These are phyloP conservation scores for Alexandromys fortis DNA, from an alignment of 2,113 vertebrate species.

Conservation along the genomic window DNA sequence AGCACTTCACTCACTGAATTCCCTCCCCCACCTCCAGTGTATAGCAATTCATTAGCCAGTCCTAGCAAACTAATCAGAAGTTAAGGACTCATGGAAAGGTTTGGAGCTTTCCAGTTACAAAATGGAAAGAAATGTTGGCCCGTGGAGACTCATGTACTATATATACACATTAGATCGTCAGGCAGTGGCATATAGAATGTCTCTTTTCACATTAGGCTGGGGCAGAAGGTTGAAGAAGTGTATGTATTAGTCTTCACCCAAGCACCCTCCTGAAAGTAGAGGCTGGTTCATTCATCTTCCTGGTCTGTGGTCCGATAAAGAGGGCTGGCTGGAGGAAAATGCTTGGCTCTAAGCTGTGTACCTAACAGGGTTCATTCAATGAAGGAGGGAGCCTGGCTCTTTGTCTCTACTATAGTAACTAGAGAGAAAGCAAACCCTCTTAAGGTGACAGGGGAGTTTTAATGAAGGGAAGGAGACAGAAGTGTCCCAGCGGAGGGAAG, in stretches of 20 bases:
- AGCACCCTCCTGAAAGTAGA: not conserved
- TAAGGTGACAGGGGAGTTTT: conserved; percentile 68
- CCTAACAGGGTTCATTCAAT: not conserved
- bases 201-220: not conserved
- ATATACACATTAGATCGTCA: not conserved
- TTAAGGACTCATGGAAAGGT: not conserved
- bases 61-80: not conserved
- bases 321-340: not conserved
- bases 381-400: not conserved
- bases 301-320: not conserved
- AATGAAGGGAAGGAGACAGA: conserved; percentile 81
- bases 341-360: fast-evolving
- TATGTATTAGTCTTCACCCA: not conserved
- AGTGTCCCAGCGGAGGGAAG: conserved; percentile 71
- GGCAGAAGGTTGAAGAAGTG: not conserved
- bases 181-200: not conserved
- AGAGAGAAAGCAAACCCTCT: conserved; percentile 68
- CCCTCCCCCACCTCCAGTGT: not conserved
- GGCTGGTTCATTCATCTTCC: not conserved
- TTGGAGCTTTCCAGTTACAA: not conserved
- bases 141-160: not conserved
- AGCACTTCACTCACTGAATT: no score
- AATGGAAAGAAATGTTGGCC: not conserved
- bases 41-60: not conserved
- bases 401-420: conserved; percentile 18